Conservation (phyloP, 2,113 vertebrate species). For the Crotalus horridus region DNA sequence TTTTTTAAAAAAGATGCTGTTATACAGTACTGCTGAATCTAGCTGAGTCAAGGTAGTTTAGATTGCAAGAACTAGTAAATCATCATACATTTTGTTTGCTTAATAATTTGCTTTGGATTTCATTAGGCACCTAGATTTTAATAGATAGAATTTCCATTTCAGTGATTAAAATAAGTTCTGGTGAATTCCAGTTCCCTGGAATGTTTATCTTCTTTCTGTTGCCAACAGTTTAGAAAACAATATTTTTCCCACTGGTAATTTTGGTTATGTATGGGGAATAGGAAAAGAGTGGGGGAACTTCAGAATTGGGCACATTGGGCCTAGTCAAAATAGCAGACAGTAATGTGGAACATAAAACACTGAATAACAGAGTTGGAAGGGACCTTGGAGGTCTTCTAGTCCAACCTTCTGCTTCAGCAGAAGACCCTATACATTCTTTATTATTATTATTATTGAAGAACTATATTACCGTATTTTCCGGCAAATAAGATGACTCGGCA, state of each 20-base stretch:
- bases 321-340: neutral
- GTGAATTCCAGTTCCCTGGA: neutral
- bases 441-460: too few relatives aligned
- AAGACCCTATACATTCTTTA: too few relatives aligned
- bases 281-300: neutral
- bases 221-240: neutral
- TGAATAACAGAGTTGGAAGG: too few relatives aligned
- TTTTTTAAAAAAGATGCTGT: neutral
- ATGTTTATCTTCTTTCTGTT: neutral
- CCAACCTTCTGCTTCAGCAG: too few relatives aligned
- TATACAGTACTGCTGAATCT: neutral
- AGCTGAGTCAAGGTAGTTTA: neutral
- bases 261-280: neutral
- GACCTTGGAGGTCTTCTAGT: too few relatives aligned
- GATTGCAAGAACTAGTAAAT: neutral
- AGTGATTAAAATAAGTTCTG: neutral
- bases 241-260: neutral
- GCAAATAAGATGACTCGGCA: too few relatives aligned
- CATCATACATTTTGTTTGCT: neutral
- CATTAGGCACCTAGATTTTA: neutral
- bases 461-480: neutral
- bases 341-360: neutral
- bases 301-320: neutral
- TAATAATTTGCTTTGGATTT: neutral
- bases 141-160: neutral